Conservation (phyloP, 2,888 invertebrate species). For the Hydropsyche betteni region DNA sequence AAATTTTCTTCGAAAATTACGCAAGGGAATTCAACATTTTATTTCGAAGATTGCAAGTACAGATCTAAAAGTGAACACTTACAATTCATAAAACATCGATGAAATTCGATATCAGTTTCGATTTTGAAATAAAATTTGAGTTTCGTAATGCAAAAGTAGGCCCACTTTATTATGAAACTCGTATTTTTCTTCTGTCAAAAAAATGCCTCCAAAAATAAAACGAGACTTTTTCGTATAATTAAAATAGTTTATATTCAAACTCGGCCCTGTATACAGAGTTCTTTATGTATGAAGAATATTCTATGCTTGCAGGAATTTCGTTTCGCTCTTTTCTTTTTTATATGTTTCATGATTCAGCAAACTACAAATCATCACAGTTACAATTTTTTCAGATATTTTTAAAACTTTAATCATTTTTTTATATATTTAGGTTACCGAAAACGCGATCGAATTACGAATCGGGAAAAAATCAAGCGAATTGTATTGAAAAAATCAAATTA, state of each 20-base stretch:
- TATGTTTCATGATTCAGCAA: not conserved
- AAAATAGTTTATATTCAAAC: constrained; percentile 17
- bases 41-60: too few relatives aligned
- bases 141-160: not conserved
- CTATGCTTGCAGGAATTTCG: not conserved
- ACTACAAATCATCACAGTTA: too few relatives aligned
- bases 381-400: too few relatives aligned
- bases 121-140: not conserved
- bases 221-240: constrained; percentile 7
- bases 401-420: too few relatives aligned
- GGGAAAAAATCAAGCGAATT: not conserved
- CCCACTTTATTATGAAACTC: not conserved
- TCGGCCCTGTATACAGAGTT: not conserved
- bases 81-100: not conserved
- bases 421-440: too few relatives aligned
- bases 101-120: not conserved
- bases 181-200: constrained; percentile 1
- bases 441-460: too few relatives aligned
- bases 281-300: not conserved
- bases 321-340: not conserved
- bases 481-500: constrained; percentile 3
- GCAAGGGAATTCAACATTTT: too few relatives aligned
- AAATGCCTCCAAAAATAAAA: constrained; percentile 4
- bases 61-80: too few relatives aligned
- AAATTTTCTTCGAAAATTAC: too few relatives aligned